Percentiles rank a stretch among this genome's conserved stretches.
phyloP scores from a whole-genome alignment of 2,113 vertebrate species.

The Ranitomeya variabilis region DNA sequence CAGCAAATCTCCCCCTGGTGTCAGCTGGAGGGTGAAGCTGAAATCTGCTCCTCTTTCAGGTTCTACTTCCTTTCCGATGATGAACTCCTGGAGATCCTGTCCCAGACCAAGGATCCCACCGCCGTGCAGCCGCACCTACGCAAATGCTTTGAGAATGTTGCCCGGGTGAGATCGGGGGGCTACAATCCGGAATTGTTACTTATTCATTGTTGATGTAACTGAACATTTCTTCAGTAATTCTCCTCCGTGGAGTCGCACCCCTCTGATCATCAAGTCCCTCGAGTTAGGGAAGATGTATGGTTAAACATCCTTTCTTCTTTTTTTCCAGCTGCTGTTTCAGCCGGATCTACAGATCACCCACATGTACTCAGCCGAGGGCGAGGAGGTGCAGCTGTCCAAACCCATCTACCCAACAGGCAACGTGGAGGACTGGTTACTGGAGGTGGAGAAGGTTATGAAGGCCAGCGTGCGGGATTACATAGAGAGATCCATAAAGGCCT shows the following conservation, averaged over 20 bases:
- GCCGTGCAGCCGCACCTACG: constrained; percentile 88
- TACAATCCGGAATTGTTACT: neutral
- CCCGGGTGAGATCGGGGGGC: constrained; percentile 69
- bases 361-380: constrained; percentile 89
- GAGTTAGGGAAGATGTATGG: no score
- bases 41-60: constrained; percentile 67
- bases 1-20: neutral
- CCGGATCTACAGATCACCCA: constrained; percentile 88
- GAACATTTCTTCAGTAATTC: neutral
- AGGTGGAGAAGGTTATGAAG: constrained; percentile 88
- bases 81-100: constrained; percentile 89
- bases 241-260: neutral
- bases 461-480: constrained; percentile 82
- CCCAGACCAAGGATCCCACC: constrained; percentile 88
- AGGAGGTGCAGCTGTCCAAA: constrained; percentile 79
- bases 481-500: constrained; percentile 75
- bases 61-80: constrained; percentile 95
- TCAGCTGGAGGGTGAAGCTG: neutral
- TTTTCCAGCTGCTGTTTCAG: constrained; percentile 84
- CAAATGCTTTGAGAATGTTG: constrained; percentile 93
- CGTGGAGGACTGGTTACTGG: constrained; percentile 87
- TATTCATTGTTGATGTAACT: neutral
- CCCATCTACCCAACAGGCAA: constrained; percentile 79
- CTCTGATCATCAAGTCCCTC: no score
- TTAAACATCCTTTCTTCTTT: neutral